Conservation (phyloP, 2,888 invertebrate genomes). For the Chymomyza procnemis region DNA sequence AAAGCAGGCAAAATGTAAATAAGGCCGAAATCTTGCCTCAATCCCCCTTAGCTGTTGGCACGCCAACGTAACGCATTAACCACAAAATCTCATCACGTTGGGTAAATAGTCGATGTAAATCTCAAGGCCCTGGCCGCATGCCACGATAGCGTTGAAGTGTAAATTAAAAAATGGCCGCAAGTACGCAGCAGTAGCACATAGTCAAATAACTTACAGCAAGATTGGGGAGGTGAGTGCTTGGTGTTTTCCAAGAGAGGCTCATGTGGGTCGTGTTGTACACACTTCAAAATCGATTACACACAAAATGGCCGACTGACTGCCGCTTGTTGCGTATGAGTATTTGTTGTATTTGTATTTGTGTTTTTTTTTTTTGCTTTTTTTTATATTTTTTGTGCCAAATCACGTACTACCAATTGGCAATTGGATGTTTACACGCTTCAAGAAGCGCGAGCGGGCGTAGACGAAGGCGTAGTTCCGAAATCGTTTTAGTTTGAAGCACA, state of each 20-base stretch:
- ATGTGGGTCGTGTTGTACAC: constrained; percentile 31
- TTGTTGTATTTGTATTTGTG: not conserved
- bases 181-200: constrained; percentile 7
- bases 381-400: constrained; percentile 55
- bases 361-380: constrained; percentile 1
- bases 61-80: constrained; percentile 48
- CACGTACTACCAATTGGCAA: constrained; percentile 64
- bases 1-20: constrained; percentile 57
- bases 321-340: not conserved
- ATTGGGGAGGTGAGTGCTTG: not conserved
- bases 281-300: constrained; percentile 66
- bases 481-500: constrained; percentile 9
- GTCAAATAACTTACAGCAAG: not conserved
- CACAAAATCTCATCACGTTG: constrained; percentile 73
- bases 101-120: constrained; percentile 50
- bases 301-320: not conserved
- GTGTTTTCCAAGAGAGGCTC: constrained; percentile 2
- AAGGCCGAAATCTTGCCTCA: constrained; percentile 8
- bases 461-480: not conserved
- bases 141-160: constrained; percentile 63
- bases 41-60: not conserved
- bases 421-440: constrained; percentile 40
- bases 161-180: constrained; percentile 71
- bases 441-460: constrained; percentile 1
- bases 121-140: constrained; percentile 43